Conservation (phyloP, 2,113 vertebrate genomes). For the Rhinolophus sinicus region DNA sequence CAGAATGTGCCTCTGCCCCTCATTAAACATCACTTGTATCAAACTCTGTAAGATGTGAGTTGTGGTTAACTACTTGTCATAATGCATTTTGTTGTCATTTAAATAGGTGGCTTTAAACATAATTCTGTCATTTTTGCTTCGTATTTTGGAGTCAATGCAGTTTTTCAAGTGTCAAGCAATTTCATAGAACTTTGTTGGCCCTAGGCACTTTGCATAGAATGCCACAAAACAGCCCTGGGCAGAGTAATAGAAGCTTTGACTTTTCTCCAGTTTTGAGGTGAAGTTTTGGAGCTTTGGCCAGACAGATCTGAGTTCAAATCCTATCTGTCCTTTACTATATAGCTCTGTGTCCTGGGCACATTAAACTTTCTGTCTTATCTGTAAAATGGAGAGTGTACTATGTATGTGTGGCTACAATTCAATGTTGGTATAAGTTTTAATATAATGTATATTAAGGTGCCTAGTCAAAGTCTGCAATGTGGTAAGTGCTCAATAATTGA, state of each 20-base stretch:
- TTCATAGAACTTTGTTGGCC: background rate
- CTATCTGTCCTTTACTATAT: background rate
- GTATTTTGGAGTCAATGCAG: background rate
- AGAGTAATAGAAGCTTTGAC: background rate
- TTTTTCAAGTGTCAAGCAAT: background rate
- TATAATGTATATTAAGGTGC: background rate
- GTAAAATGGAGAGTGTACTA: background rate
- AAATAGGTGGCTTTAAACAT: background rate
- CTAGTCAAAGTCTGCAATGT: background rate
- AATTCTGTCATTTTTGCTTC: background rate
- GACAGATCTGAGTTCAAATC: background rate
- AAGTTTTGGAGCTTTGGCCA: background rate
- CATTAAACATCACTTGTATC: background rate
- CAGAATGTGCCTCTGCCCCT: background rate
- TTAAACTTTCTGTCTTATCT: background rate
- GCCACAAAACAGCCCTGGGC: background rate
- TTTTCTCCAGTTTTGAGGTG: background rate
- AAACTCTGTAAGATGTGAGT: background rate
- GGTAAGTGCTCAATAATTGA: background rate
- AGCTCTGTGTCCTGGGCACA: background rate
- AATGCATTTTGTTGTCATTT: background rate
- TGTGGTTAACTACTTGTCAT: background rate
- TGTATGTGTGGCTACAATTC: background rate
- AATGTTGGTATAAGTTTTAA: background rate
- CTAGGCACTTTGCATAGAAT: background rate